Evolutionary conservation across 2,797 vertebrate species (phyloP).

Genomic region (Bradypus variegatus): DNA sequence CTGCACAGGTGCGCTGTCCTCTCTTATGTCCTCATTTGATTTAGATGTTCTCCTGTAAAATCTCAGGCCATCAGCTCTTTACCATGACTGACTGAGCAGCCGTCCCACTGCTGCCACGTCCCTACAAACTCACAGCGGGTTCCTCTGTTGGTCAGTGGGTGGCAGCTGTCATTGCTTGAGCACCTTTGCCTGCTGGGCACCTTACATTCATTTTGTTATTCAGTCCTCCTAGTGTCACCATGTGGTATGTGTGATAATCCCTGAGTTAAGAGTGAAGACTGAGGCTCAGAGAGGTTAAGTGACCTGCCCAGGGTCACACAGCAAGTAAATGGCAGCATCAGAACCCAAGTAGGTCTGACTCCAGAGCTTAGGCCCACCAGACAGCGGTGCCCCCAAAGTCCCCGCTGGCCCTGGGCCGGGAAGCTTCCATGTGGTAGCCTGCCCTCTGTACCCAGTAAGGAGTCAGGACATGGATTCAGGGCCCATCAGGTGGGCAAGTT

Average conservation of each 20-base stretch:
- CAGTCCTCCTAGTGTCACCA: fast-evolving
- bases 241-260: fast-evolving
- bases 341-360: not conserved
- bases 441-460: not conserved
- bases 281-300: not conserved
- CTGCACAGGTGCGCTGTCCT: conserved; percentile 79
- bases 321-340: not conserved
- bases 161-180: not conserved
- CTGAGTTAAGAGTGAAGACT: not conserved
- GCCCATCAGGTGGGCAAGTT: not conserved
- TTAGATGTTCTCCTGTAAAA: not conserved
- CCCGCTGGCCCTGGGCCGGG: not conserved
- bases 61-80: not conserved
- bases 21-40: fast-evolving
- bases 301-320: not conserved
- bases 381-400: not conserved
- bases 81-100: not conserved
- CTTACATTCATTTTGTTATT: fast-evolving
- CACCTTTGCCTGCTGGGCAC: not conserved
- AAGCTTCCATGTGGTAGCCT: not conserved
- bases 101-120: fast-evolving
- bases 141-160: not conserved
- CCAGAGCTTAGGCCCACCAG: not conserved
- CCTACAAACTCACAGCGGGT: not conserved
- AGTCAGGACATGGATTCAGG: not conserved